Conservation (phyloP, 2,113 vertebrate genomes). For the Zosterops lateralis region DNA sequence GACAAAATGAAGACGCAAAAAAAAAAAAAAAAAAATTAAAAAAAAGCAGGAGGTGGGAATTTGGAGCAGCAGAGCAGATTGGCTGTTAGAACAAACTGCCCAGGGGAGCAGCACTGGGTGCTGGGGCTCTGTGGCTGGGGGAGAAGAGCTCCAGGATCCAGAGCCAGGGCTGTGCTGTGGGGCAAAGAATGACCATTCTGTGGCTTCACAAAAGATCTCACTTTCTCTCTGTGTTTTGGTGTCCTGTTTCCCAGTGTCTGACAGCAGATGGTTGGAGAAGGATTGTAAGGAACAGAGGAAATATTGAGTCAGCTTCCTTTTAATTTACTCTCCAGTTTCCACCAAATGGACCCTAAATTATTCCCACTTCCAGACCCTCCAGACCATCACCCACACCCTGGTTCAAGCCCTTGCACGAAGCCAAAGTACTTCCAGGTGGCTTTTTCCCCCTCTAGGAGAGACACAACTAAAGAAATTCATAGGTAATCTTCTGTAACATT, state of each 20-base stretch:
- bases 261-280: slow-evolving; percentile 23
- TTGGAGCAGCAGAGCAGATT: neutral
- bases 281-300: slow-evolving; percentile 25
- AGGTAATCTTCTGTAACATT: slow-evolving; percentile 14
- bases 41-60: slow-evolving; percentile 19
- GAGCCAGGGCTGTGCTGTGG: neutral
- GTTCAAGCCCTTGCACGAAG: neutral
- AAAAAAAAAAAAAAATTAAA: no score
- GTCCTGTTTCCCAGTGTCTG: slow-evolving; percentile 18
- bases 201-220: neutral
- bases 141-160: neutral
- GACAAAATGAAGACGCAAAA: slow-evolving; percentile 11
- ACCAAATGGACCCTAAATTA: neutral
- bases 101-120: neutral
- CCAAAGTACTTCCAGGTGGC: neutral
- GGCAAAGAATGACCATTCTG: neutral
- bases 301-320: neutral
- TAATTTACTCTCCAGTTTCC: neutral
- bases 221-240: neutral
- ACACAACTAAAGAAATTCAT: neutral
- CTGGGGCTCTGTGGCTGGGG: neutral
- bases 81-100: neutral
- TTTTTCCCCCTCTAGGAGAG: neutral
- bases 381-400: fast-evolving
- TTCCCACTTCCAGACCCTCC: neutral